Base-by-base conservation (phyloP, 2,888 invertebrate genomes). In the Rhaphigaster nebulosa region DNA sequence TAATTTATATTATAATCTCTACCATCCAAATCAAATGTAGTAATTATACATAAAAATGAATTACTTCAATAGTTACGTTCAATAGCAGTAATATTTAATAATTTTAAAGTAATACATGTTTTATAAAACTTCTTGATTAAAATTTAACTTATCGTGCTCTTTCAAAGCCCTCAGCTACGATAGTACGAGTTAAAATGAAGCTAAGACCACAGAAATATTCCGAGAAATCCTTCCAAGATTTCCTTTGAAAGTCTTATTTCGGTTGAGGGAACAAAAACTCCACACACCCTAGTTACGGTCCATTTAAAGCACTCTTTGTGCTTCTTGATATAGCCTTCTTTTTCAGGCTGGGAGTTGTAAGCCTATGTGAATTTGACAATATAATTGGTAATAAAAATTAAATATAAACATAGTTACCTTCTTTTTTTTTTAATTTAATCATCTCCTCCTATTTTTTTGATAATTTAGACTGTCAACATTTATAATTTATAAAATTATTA, bases 211-310 rank as follows among this genome's bases (percentile, higher is more conserved):
- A 38, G 70, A 76, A 70, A 70, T 70, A 34, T 70, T 70, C 70
- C 34, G 70, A 70, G 70, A 70, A 76, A 76, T 34, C 70, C 23
- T 8, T 10, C 34, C 3, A 20, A 76, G 34, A 76, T 76, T 76
- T 38, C 70, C 70, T 76, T 76, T 76, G 70, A 76, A 76, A 76
- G 70, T 76, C 70, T 76, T 76, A 76, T 76, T 76, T 38, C 70
- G 70, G 70, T 76, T 38, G 70, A 38, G 38, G 23, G 34, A 38
- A 76, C 70, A 76, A 38, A 65, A 76, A 76, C 70, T 38, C 70
- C 34, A 34, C 20, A 76, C 38, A 10, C 20, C 10, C 38, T 76
- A 38, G 70, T 76, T 70, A 38, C 34, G 23, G 65, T 65, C 29
- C 13, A 29, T 65, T 34, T 65, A 34, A 29, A 34, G 15, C 15